Conservation (phyloP, 1,140 invertebrate genomes). For the Ceratina australensis region DNA sequence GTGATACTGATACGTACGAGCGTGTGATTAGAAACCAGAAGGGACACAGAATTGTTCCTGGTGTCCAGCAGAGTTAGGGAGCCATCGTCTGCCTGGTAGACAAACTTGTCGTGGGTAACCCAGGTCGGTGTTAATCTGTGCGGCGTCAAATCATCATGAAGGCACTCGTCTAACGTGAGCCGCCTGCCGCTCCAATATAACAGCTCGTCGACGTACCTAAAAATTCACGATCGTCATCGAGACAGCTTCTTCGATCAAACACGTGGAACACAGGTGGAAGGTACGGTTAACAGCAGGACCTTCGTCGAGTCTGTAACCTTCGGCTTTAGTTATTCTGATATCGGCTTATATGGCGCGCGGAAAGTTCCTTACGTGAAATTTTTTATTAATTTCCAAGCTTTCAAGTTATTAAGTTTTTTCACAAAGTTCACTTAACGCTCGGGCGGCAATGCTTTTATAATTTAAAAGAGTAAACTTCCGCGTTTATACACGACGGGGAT, state of each 20-base stretch:
- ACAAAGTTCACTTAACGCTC: not conserved
- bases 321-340: no score
- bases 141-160: slow-evolving; percentile 87
- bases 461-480: not conserved
- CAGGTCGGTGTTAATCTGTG: slow-evolving; percentile 87
- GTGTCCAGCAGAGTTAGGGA: slow-evolving; percentile 88
- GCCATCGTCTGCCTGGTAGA: slow-evolving; percentile 91
- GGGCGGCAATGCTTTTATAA: not conserved
- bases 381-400: not conserved
- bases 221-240: not conserved
- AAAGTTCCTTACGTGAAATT: not conserved
- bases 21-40: slow-evolving; percentile 91
- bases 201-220: slow-evolving; percentile 90
- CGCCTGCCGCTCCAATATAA: slow-evolving; percentile 91
- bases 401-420: not conserved
- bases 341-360: not conserved
- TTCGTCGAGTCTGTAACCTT: no score
- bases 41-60: slow-evolving; percentile 86
- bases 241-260: no score
- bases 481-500: not conserved
- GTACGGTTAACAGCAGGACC: no score
- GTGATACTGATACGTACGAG: slow-evolving; percentile 81
- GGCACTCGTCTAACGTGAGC: slow-evolving; percentile 89
- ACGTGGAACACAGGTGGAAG: no score
- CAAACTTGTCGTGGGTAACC: slow-evolving; percentile 88